These are phyloP conservation scores for Bicyclus anynana DNA, from an alignment of 1,140 invertebrate species.

Conservation along the genomic window DNA sequence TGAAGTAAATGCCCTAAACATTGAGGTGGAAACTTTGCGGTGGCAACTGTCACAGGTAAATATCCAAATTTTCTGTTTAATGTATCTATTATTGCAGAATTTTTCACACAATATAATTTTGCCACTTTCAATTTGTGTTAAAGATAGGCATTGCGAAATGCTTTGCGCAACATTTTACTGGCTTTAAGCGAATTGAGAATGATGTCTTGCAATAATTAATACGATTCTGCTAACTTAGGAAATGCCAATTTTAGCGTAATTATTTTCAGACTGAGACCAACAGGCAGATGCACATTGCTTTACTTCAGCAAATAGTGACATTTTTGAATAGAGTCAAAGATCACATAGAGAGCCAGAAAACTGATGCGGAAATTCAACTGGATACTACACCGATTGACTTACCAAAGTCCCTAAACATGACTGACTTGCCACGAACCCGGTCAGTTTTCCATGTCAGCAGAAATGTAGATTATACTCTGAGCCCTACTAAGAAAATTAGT, in stretches of 20 bases:
- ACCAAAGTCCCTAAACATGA: constrained; percentile 54
- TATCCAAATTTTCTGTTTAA: background rate
- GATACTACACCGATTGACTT: constrained; percentile 64
- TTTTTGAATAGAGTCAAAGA: constrained; percentile 85
- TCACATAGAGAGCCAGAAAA: constrained; percentile 76
- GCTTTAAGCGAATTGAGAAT: constrained; percentile 7
- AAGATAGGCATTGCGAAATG: constrained; percentile 27
- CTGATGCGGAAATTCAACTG: constrained; percentile 27
- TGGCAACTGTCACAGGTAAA: constrained; percentile 89
- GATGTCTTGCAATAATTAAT: background rate
- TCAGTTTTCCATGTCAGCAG: constrained; percentile 63
- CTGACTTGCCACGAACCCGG: constrained; percentile 73
- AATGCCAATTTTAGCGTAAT: constrained; percentile 42
- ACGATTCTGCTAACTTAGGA: background rate
- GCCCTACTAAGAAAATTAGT: constrained; percentile 52
- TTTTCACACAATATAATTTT: constrained; percentile 30
- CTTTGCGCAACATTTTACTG: constrained; percentile 22
- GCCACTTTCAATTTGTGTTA: constrained; percentile 3
- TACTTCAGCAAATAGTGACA: constrained; percentile 86
- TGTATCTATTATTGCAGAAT: constrained; percentile 47
- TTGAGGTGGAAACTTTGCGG: constrained; percentile 86
- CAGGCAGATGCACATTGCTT: constrained; percentile 86
- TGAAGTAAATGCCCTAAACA: constrained; percentile 84
- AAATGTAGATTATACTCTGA: constrained; percentile 50
- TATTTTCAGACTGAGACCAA: constrained; percentile 84